Evolutionary conservation across 1,140 invertebrate genomes (phyloP).

Genomic region (Asbolus verrucosus): DNA sequence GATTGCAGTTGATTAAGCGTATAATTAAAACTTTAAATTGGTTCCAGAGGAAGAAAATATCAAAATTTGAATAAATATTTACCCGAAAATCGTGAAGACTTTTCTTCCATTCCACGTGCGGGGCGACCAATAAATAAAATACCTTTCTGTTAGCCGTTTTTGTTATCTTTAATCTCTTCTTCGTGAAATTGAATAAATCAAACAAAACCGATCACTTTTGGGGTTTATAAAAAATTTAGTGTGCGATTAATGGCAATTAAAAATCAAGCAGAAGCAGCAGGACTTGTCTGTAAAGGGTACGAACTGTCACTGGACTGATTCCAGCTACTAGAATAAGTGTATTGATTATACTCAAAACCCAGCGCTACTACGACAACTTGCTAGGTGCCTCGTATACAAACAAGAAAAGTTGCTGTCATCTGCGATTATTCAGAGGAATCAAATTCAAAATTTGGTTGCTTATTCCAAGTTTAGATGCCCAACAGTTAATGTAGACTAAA

Average conservation of each 20-base stretch:
- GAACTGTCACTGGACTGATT: conserved; percentile 21
- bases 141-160: conserved; percentile 20
- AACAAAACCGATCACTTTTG: too few relatives aligned
- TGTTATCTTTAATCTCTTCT: conserved; percentile 3
- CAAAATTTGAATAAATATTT: conserved; percentile 44
- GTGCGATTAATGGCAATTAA: too few relatives aligned
- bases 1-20: background rate
- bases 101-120: conserved; percentile 59
- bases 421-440: too few relatives aligned
- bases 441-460: too few relatives aligned
- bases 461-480: too few relatives aligned
- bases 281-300: conserved; percentile 5
- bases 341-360: conserved; percentile 18
- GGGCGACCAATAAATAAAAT: background rate
- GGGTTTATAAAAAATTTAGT: background rate
- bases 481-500: too few relatives aligned
- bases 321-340: conserved; percentile 21
- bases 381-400: too few relatives aligned
- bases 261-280: background rate
- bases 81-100: conserved; percentile 64
- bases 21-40: too few relatives aligned
- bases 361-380: conserved; percentile 1
- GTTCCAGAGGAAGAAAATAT: too few relatives aligned
- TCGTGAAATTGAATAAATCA: background rate
- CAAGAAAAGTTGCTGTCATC: too few relatives aligned